phyloP scores from a whole-genome alignment of 2,888 invertebrate genomes.

The Odontocolon sp. region DNA sequence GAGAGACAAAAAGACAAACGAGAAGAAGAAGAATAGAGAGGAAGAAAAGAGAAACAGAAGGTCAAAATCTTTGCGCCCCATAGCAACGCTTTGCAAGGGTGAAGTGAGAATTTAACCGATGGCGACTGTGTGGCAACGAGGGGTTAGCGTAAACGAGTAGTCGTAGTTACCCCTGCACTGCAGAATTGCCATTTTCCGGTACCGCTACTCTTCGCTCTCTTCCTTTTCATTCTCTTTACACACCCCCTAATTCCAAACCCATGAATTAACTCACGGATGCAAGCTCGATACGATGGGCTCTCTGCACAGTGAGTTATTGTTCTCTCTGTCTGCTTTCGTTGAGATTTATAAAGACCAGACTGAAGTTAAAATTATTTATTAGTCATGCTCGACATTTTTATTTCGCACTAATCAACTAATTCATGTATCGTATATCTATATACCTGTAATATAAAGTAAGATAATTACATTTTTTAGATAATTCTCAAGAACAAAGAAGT shows the following conservation, averaged over 20 bases:
- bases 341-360: too few relatives aligned
- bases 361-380: too few relatives aligned
- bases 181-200: slow-evolving; percentile 76
- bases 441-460: too few relatives aligned
- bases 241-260: slow-evolving; percentile 73
- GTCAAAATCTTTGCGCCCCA: slow-evolving; percentile 39
- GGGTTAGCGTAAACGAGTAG: slow-evolving; percentile 38
- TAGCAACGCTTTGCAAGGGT: slow-evolving; percentile 28
- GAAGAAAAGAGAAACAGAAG: slow-evolving; percentile 32
- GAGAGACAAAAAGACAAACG: slow-evolving; percentile 40
- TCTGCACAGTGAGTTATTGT: neutral
- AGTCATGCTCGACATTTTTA: too few relatives aligned
- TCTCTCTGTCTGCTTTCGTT: neutral
- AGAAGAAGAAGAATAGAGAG: slow-evolving; percentile 28
- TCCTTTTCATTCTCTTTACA: slow-evolving; percentile 64
- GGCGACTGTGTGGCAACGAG: neutral
- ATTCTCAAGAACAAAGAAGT: too few relatives aligned
- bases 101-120: slow-evolving; percentile 19
- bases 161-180: slow-evolving; percentile 72
- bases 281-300: slow-evolving; percentile 73
- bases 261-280: slow-evolving; percentile 74
- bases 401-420: too few relatives aligned
- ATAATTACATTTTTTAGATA: too few relatives aligned
- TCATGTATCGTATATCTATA: too few relatives aligned
- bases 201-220: slow-evolving; percentile 64